Base-by-base conservation (phyloP, 2,888 invertebrate species). In the Trichogramma dendrolimi region DNA sequence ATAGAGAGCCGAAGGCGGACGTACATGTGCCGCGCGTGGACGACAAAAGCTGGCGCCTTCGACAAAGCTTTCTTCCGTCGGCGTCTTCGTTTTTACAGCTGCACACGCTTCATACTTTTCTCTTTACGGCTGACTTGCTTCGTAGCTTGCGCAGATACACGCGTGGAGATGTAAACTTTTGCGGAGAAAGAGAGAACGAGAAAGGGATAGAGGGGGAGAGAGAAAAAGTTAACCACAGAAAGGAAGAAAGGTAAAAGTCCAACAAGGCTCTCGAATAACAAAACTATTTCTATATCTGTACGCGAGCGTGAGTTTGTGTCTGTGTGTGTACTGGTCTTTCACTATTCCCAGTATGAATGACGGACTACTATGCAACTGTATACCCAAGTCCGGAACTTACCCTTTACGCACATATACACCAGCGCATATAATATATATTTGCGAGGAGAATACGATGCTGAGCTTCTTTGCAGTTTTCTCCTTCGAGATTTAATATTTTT, bases 111-210 rank as follows among this genome's bases (percentile, higher is more conserved):
- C 27, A 55, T 43, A 40, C 51, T 57, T 58, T 52, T n/a, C 50
- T 44, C 48, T 53, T 48, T 47, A 43, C 40, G 54, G 57, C 55
- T 63, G 62, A 63, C 64, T 62, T 48, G 54, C 55, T 63, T 46
- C 59, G 56, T 54, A 57, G 55, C 60, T 61, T 59, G 49, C 58
- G 60, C 60, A 54, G 52, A 51, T 53, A 60, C 55, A 53, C 58
- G 50, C 52, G 38, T 61, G 41, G 59, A 55, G 58, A 58, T 58
- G 61, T 66, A 61, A 63, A 64, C 64, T 64, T 64, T 58, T 55
- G 41, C 14, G 38, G n/a, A 27, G 14, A 11, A 46, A 55, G 6
- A 10, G 41, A 40, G 41, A 6, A 14, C 14, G 7, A n/a, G 43
- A 42, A 60, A 62, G 60, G 42, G 61, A 60, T 27, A 55, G 51